Base-by-base conservation (phyloP, 2,113 vertebrate genomes). In the Onychorhynchus coronatus region DNA sequence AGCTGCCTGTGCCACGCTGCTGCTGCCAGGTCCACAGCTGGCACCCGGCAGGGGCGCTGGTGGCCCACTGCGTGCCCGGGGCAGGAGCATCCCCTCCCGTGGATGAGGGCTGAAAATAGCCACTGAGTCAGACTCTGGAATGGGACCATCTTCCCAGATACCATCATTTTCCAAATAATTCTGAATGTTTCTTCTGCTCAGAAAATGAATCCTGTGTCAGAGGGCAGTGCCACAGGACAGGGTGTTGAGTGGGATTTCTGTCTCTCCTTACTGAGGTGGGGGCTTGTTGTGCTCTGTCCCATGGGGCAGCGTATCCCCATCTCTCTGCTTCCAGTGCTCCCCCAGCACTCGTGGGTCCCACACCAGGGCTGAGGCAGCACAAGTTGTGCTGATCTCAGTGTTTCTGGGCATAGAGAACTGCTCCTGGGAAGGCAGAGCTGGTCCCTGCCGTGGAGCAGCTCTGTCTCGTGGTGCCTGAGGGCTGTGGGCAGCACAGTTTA, bases 1-100 rank as follows among this genome's bases (percentile, higher is more conserved):
- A 77, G 85, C 93, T 55, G 84, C 82, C 87, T 0, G 7, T 1
- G 59, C 47, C 1, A 0, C 0, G 2, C 0, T 0, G 3, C 0
- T 62, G 75, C 83, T 94, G 94, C 96, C 96, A 88, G 88, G 73
- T 5, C 68, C 33, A 39, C 91, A 81, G 88, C 94, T 89, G 93
- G 96, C 66, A 14, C 58, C 71, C n/a, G 0, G 91, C 59, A 0
- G 4, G 4, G 63, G 68, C 8, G 6, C 93, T 37, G 79, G 68
- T 39, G 84, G 1, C 83, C 24, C 66, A 50, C 92, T 6, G 1
- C 0, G 8, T 1, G 58, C 56, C 91, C 8, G 2, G 8, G 59
- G 39, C 79, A 59, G 91, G 93, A 95, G 84, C 93, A 39, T 93
- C 96, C 95, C 86, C 74, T 82, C 80, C 83, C 0, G 2, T 31